Conservation (phyloP, 2,888 invertebrate species). For the Acheta domesticus region DNA sequence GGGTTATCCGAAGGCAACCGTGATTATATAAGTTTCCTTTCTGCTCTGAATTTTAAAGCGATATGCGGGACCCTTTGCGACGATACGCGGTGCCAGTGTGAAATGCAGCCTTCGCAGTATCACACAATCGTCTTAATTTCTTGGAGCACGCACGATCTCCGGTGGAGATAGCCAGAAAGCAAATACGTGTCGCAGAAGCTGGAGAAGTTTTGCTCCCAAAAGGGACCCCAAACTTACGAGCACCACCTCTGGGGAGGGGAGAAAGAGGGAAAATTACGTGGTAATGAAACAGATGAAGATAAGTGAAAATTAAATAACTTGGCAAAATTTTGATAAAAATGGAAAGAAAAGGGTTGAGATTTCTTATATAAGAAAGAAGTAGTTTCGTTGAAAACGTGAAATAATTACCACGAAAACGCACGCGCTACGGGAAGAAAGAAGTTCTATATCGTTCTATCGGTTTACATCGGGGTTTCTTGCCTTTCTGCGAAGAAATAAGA, state of each 20-base stretch:
- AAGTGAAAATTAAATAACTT: constrained; percentile 18
- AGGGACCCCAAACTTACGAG: not conserved
- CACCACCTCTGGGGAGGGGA: not conserved
- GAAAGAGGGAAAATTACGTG: not conserved
- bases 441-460: too few species aligned
- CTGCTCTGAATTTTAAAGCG: not conserved
- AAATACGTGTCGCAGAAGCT: constrained; percentile 1
- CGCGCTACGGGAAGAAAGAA: too few species aligned
- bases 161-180: not conserved
- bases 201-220: not conserved
- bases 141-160: not conserved
- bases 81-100: not conserved
- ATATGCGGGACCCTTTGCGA: not conserved
- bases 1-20: not conserved
- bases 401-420: not conserved
- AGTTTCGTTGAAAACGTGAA: not conserved
- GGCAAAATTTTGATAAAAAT: constrained; percentile 2
- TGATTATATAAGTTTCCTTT: not conserved
- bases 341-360: not conserved
- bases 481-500: too few species aligned
- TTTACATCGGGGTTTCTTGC: too few species aligned
- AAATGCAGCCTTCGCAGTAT: not conserved
- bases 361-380: not conserved
- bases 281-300: constrained; percentile 18
- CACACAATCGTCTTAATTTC: not conserved